Evolutionary conservation across 1,140 invertebrate genomes (phyloP), one percentile per base, ranked within the genome.

Genomic region (Sycobia sp.): DNA sequence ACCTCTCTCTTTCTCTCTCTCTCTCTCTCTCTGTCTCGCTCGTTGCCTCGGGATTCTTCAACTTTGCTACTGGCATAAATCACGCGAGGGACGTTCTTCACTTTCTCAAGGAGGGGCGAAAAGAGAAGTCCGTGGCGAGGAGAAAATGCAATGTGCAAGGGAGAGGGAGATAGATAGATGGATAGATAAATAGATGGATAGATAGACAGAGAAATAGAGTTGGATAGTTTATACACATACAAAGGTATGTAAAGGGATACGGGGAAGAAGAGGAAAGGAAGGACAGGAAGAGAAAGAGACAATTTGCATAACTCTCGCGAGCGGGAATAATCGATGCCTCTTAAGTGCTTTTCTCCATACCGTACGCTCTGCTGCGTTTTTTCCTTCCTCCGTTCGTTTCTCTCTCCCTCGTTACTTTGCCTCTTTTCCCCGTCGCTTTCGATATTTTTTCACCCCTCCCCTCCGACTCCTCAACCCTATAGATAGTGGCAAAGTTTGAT

Each of bases 221-320:
- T n/a, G n/a, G n/a, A n/a, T n/a, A n/a, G n/a, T n/a, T n/a, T n/a
- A n/a, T n/a, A n/a, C n/a, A n/a, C n/a, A n/a, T n/a, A n/a, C n/a
- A n/a, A 51, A 66, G 50, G 65, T 67, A 71, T 65, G 58, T 51
- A 70, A 68, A 66, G 68, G 62, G 63, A 54, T 68, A 58, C 29
- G 55, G 41, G 22, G 47, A 68, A 65, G 62, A 60, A 63, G 43
- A 44, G 18, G 60, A 34, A 54, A 65, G 65, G 65, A 51, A 39
- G 57, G 39, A 39, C 36, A 54, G 55, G 58, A 50, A 49, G 64
- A 60, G 65, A 72, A 57, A 59, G 50, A 67, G 56, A 62, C 62
- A 66, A 76, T 77, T 77, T 76, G 76, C 77, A 77, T 77, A 78
- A 77, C 75, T 75, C n/a, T n/a, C 70, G 66, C 73, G 68, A 70